Percentiles rank a stretch among this genome's conserved stretches.
Evolutionary conservation across 2,888 invertebrate species (phyloP).

Genomic region (Alitta virens): DNA sequence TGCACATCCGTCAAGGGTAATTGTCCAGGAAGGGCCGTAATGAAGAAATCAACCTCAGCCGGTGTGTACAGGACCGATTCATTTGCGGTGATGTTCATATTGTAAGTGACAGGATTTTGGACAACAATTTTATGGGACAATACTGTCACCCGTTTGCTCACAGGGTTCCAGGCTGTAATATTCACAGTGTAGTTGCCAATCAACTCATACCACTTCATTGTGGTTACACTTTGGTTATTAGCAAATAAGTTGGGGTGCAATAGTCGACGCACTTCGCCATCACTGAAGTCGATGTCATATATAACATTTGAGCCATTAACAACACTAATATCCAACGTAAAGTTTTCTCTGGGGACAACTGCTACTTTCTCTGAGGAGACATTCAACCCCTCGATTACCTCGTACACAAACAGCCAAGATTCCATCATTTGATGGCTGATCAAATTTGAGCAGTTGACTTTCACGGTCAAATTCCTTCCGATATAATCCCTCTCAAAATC

Average conservation of each 20-base stretch:
- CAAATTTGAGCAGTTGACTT: not conserved
- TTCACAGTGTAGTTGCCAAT: not conserved
- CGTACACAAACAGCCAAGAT: not conserved
- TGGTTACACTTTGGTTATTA: not conserved
- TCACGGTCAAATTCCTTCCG: not conserved
- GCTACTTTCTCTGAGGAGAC: not conserved
- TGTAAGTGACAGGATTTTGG: not conserved
- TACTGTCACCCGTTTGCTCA: not conserved
- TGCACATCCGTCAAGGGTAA: not conserved
- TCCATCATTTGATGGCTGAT: not conserved
- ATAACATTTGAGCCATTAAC: not conserved
- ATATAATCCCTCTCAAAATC: not conserved
- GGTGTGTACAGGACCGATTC: not conserved
- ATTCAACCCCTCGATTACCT: not conserved
- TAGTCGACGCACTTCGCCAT: not conserved
- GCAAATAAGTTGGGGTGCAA: not conserved
- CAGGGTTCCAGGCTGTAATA: not conserved
- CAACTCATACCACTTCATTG: not conserved
- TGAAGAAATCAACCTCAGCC: not conserved
- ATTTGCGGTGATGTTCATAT: not conserved
- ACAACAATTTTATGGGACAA: not conserved
- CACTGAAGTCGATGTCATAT: not conserved
- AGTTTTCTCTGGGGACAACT: not conserved
- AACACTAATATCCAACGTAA: not conserved
- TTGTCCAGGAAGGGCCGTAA: not conserved